phyloP scores from a whole-genome alignment of 2,888 invertebrate genomes.

The Matsumyia berberina region DNA sequence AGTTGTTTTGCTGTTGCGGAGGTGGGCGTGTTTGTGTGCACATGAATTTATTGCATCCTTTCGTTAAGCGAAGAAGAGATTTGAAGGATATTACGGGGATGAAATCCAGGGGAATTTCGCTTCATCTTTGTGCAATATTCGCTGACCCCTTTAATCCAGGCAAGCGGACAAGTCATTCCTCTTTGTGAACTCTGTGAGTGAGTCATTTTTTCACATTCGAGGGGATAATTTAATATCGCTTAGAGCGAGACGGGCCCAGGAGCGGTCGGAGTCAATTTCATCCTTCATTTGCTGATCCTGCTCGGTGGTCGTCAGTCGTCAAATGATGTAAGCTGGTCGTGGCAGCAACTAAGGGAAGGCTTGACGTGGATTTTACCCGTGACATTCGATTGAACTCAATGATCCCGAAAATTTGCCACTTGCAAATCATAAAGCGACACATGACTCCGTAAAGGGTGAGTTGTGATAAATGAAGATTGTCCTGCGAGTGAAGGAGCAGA shows the following conservation, averaged over 20 bases:
- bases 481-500: background rate
- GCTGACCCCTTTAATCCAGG: slow-evolving; percentile 30
- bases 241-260: slow-evolving; percentile 5
- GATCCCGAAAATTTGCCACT: slow-evolving; percentile 60
- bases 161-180: background rate
- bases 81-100: slow-evolving; percentile 64
- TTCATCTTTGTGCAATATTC: slow-evolving; percentile 53
- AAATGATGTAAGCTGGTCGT: slow-evolving; percentile 2
- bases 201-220: background rate
- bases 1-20: slow-evolving; percentile 8
- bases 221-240: slow-evolving; percentile 55
- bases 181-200: background rate
- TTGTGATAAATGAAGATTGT: slow-evolving; percentile 25
- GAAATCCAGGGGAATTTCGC: slow-evolving; percentile 23
- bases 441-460: slow-evolving; percentile 12
- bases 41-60: slow-evolving; percentile 68
- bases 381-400: slow-evolving; percentile 51
- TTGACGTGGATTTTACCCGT: slow-evolving; percentile 9
- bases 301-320: slow-evolving; percentile 6
- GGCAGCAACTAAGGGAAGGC: background rate
- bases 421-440: slow-evolving; percentile 32
- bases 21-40: slow-evolving; percentile 40
- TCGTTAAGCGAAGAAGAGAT: slow-evolving; percentile 55
- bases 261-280: slow-evolving; percentile 50
- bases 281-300: slow-evolving; percentile 43